Conservation (phyloP, 2,888 invertebrate genomes). For the Panzeria rudis region DNA sequence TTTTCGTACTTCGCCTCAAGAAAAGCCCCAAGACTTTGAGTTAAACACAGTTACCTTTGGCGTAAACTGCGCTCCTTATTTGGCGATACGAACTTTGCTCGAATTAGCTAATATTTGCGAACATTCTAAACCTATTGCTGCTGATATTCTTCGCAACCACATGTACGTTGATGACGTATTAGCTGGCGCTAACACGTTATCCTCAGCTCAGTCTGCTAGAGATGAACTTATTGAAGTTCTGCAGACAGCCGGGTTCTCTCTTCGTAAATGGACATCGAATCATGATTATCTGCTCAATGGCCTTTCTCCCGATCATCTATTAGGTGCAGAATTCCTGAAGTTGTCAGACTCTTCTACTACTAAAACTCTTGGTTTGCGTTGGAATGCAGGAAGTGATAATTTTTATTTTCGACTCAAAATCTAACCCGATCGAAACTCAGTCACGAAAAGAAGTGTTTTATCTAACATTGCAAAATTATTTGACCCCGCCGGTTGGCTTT, state of each 20-base stretch:
- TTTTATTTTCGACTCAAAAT: slow-evolving; percentile 5
- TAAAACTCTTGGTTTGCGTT: slow-evolving; percentile 13
- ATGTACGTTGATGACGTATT: slow-evolving; percentile 42
- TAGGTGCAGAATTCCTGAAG: slow-evolving; percentile 28
- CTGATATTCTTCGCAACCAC: slow-evolving; percentile 3
- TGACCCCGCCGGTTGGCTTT: background rate
- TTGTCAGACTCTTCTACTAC: slow-evolving; percentile 16
- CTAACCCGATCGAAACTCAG: background rate
- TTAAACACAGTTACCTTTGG: slow-evolving; percentile 48
- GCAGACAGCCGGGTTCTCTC: slow-evolving; percentile 23
- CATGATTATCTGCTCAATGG: background rate
- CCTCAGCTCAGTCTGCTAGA: background rate
- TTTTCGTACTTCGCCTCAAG: slow-evolving; percentile 22
- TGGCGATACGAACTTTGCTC: slow-evolving; percentile 63
- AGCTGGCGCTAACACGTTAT: background rate
- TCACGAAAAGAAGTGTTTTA: background rate
- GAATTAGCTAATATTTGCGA: slow-evolving; percentile 40
- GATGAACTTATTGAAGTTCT: slow-evolving; percentile 25
- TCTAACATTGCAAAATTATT: slow-evolving; percentile 26
- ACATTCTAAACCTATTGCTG: slow-evolving; percentile 29
- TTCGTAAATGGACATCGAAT: slow-evolving; percentile 44
- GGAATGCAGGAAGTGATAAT: slow-evolving; percentile 32
- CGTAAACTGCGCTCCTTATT: background rate
- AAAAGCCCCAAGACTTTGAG: slow-evolving; percentile 37
- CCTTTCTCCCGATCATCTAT: background rate